phyloP scores from a whole-genome alignment of 2,113 vertebrate species.

The Clinocottus analis region DNA sequence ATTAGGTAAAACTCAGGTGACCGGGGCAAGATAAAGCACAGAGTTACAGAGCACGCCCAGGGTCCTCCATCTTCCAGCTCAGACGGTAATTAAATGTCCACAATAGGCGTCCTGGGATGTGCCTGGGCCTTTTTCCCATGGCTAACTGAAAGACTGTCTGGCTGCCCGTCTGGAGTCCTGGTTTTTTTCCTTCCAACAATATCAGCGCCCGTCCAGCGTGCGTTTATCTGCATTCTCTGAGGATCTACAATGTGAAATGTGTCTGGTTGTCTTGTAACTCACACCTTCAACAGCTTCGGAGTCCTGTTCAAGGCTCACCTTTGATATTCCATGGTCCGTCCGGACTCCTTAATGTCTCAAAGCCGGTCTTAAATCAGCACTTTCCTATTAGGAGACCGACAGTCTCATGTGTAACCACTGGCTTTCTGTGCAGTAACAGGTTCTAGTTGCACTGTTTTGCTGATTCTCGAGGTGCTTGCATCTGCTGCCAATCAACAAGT shows the following conservation, averaged over 20 bases:
- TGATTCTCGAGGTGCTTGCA: not conserved
- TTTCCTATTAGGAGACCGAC: slow-evolving; percentile 6
- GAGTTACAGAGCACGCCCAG: slow-evolving; percentile 40
- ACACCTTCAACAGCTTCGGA: not conserved
- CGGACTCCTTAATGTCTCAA: slow-evolving; percentile 7
- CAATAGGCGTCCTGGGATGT: slow-evolving; percentile 53
- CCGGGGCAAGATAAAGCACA: slow-evolving; percentile 54
- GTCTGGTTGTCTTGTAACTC: slow-evolving; percentile 14
- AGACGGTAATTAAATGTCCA: slow-evolving; percentile 65
- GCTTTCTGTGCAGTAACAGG: not conserved
- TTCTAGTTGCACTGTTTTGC: slow-evolving; percentile 5
- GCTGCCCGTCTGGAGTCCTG: not conserved
- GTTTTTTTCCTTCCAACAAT: slow-evolving; percentile 1
- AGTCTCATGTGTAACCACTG: not conserved
- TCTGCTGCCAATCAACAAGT: not conserved
- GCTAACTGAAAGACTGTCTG: slow-evolving; percentile 26
- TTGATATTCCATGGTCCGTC: not conserved
- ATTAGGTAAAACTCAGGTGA: slow-evolving; percentile 64
- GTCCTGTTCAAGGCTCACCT: not conserved
- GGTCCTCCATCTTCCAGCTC: slow-evolving; percentile 55
- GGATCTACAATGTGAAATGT: slow-evolving; percentile 9
- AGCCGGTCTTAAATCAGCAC: slow-evolving; percentile 12
- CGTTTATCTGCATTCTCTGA: slow-evolving; percentile 34
- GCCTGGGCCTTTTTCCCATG: slow-evolving; percentile 18
- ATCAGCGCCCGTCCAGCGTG: slow-evolving; percentile 3